These are phyloP conservation scores for Pseudorhombus dupliciocellatus DNA, from an alignment of 2,113 vertebrate genomes.

Conservation along the genomic window DNA sequence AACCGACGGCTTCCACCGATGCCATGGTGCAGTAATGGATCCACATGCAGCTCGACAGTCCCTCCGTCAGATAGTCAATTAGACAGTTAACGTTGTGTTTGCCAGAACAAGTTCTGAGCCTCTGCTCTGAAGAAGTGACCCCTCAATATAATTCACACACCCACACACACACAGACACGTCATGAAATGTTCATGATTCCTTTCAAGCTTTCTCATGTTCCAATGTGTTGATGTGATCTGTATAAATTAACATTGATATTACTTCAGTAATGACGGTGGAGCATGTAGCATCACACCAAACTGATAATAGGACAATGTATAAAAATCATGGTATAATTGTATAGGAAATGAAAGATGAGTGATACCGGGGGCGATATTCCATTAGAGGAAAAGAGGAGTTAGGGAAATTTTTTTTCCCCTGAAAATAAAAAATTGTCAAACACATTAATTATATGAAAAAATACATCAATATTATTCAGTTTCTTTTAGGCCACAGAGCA, in stretches of 20 bases:
- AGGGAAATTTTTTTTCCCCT: background rate
- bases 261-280: background rate
- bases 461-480: conserved; percentile 48
- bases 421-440: conserved; percentile 1
- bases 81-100: background rate
- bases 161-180: no score
- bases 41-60: conserved; percentile 7
- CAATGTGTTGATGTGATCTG: background rate
- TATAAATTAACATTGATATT: background rate
- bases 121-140: background rate
- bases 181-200: conserved; percentile 17
- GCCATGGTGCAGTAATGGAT: conserved; percentile 15
- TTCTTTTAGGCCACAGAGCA: conserved; percentile 41
- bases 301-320: conserved; percentile 8
- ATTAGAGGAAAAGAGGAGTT: background rate
- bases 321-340: background rate
- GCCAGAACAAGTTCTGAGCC: background rate
- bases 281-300: background rate
- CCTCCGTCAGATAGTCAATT: background rate
- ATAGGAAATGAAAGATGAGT: conserved; percentile 17
- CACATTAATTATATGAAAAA: conserved; percentile 35
- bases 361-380: background rate
- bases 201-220: background rate
- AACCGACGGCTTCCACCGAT: conserved; percentile 6
- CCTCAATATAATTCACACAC: background rate